Conservation (phyloP, 2,888 invertebrate genomes). For the Mesoligia furuncula region DNA sequence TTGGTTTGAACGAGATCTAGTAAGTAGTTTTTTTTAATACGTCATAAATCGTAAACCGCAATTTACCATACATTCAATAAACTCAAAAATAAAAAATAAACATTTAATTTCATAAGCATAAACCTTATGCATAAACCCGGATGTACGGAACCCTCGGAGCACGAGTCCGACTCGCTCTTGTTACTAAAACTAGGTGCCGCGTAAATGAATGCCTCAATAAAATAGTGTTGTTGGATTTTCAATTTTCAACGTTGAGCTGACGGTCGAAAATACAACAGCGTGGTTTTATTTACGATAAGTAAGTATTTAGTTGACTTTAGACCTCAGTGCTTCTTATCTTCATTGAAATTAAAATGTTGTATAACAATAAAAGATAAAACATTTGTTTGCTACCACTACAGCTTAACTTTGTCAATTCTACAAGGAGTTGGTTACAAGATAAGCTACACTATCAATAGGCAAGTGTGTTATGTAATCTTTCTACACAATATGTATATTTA, state of each 20-base stretch:
- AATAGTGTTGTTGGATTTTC: not conserved
- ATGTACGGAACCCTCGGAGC: no score
- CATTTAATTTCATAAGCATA: no score
- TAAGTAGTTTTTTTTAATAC: no score
- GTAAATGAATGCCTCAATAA: not conserved
- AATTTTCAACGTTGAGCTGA: not conserved
- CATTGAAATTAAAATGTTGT: constrained; percentile 2
- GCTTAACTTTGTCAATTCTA: constrained; percentile 28
- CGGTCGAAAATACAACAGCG: not conserved
- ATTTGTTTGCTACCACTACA: constrained; percentile 21
- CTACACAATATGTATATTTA: no score
- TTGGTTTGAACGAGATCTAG: no score
- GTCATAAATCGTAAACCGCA: no score
- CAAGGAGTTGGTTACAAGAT: constrained; percentile 36
- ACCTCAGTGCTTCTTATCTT: constrained; percentile 22
- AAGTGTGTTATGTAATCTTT: constrained; percentile 6
- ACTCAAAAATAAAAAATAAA: no score
- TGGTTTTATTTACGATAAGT: not conserved
- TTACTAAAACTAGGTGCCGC: not conserved
- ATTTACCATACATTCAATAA: no score
- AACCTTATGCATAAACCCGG: no score
- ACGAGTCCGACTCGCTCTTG: no score
- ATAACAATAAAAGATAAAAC: constrained; percentile 40
- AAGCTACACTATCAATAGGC: constrained; percentile 15
- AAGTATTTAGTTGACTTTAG: not conserved